phyloP scores from a whole-genome alignment of 2,113 vertebrate genomes.

The Megaceryle torquata region DNA sequence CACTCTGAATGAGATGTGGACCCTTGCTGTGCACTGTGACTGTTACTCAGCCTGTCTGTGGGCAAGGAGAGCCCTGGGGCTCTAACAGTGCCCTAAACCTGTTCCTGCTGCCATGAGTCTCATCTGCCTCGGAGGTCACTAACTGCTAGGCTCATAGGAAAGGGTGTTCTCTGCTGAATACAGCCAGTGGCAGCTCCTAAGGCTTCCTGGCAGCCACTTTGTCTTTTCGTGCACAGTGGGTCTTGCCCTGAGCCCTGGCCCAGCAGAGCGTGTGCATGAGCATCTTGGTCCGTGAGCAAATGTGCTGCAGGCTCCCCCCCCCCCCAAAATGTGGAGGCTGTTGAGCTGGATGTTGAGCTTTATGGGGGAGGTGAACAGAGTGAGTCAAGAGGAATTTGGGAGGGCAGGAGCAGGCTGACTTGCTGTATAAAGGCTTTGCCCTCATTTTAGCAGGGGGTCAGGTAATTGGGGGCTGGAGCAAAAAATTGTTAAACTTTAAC shows the following conservation, averaged over 20 bases:
- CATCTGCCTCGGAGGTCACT: background rate
- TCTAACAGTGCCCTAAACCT: background rate
- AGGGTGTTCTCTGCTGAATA: background rate
- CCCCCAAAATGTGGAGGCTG: background rate
- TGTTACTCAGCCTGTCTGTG: background rate
- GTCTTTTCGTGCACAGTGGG: accelerated
- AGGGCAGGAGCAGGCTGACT: background rate
- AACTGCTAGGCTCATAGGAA: accelerated
- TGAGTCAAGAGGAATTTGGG: background rate
- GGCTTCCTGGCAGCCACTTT: background rate
- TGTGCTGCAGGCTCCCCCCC: background rate
- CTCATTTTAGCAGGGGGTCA: background rate
- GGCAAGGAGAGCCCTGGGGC: background rate
- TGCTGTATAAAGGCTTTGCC: background rate
- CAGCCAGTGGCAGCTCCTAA: background rate
- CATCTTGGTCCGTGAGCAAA: background rate
- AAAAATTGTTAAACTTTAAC: conserved; percentile 43
- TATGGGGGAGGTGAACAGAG: background rate
- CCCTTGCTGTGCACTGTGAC: background rate
- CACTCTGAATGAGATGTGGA: background rate
- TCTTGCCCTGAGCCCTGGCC: background rate
- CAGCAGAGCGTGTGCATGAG: accelerated
- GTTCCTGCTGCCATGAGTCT: background rate
- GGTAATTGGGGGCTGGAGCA: background rate
- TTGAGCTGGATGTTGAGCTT: background rate